Percentiles rank a stretch among this genome's conserved stretches.
Evolutionary conservation across 2,797 vertebrate genomes (phyloP).

Genomic region (Streptopelia turtur): DNA sequence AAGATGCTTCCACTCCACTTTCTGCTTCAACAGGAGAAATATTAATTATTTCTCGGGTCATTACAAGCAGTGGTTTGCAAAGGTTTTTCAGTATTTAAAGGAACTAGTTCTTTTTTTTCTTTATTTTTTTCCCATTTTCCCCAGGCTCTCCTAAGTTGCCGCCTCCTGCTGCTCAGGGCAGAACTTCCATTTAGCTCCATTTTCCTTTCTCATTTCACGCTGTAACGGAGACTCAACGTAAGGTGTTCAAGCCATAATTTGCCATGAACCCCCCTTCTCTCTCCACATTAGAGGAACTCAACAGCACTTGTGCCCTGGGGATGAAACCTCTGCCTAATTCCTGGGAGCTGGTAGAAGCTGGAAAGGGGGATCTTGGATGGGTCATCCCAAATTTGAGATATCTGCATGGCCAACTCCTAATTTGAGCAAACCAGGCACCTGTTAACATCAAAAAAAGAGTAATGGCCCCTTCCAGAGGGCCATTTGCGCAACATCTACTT

Average conservation of each 20-base stretch:
- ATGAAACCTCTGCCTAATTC: background rate
- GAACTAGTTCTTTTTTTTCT: background rate
- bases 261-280: slow-evolving; percentile 69
- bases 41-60: background rate
- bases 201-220: slow-evolving; percentile 83
- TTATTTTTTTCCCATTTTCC: background rate
- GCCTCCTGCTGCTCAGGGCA: slow-evolving; percentile 55
- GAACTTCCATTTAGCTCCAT: slow-evolving; percentile 71
- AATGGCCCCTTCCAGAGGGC: background rate
- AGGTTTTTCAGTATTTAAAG: background rate
- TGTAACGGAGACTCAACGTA: slow-evolving; percentile 78
- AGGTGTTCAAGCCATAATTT: slow-evolving; percentile 78
- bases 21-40: background rate
- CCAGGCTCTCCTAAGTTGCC: background rate
- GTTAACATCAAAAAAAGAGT: background rate
- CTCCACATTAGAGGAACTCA: background rate
- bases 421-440: background rate
- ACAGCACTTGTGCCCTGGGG: background rate
- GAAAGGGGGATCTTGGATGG: background rate
- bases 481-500: background rate
- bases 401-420: background rate
- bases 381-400: background rate
- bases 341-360: background rate
- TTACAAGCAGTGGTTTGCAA: background rate
- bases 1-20: background rate